These are phyloP conservation scores for Fistularia tabacaria DNA, from an alignment of 2,797 vertebrate species.

Conservation along the genomic window DNA sequence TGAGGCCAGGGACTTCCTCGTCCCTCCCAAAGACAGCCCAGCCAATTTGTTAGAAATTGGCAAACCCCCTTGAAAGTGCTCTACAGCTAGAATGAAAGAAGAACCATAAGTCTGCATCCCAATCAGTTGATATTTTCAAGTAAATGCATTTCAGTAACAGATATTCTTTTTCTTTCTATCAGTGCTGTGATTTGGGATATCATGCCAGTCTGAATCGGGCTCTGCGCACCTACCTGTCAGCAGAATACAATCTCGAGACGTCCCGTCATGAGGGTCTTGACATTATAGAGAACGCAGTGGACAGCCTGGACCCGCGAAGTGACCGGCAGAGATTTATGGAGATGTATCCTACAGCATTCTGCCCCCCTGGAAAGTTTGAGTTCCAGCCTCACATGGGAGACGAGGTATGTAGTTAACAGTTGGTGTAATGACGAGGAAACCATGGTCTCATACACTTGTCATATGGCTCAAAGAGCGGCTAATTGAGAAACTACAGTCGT, in stretches of 20 bases:
- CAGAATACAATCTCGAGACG: constrained; percentile 97
- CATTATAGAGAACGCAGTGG: constrained; percentile 98
- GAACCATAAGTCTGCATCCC: no score
- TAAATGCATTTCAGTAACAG: no score
- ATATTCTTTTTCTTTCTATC: background rate
- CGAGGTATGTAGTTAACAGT: constrained; percentile 77
- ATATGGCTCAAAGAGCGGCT: no score
- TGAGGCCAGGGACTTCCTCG: no score
- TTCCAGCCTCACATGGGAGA: constrained; percentile 98
- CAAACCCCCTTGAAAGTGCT: no score
- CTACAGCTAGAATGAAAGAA: no score
- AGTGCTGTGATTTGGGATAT: constrained; percentile 98
- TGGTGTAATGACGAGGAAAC: background rate
- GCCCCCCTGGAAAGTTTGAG: constrained; percentile 93
- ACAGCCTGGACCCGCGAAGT: constrained; percentile 93
- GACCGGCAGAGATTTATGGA: constrained; percentile 99
- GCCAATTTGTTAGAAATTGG: no score
- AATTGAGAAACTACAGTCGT: no score
- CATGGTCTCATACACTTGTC: no score
- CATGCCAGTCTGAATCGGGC: constrained; percentile 95
- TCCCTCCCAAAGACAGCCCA: no score
- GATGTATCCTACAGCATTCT: constrained; percentile 95
- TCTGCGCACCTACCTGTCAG: constrained; percentile 94
- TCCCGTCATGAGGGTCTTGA: constrained; percentile 96
- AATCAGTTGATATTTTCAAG: no score